Conservation (phyloP, 1,140 invertebrate species). For the Drosophila orena region DNA sequence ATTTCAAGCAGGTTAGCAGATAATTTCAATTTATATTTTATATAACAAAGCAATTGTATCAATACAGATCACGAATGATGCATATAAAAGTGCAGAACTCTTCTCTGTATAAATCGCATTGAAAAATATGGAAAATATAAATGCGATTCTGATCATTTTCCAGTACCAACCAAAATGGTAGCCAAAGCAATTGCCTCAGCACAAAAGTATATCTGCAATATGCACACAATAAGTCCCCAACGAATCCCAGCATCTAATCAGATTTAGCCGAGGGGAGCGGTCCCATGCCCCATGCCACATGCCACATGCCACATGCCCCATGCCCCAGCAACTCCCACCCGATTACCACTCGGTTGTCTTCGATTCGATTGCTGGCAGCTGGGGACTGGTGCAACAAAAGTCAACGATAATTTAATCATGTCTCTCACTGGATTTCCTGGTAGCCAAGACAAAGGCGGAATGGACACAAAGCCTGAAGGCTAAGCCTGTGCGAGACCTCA, state of each 20-base stretch:
- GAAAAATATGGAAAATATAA: neutral
- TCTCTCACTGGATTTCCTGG: slow-evolving; percentile 23
- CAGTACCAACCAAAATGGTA: slow-evolving; percentile 5
- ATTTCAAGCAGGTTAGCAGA: neutral
- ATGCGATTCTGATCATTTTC: slow-evolving; percentile 8
- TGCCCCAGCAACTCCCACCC: neutral
- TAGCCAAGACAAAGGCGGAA: slow-evolving; percentile 18
- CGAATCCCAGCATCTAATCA: slow-evolving; percentile 25
- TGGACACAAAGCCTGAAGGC: slow-evolving; percentile 37
- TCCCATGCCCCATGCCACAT: no score
- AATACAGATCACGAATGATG: neutral
- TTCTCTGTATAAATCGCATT: neutral
- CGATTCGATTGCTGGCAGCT: slow-evolving; percentile 37
- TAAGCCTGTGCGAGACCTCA: slow-evolving; percentile 29
- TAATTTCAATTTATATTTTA: no score
- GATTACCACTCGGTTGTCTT: slow-evolving; percentile 22
- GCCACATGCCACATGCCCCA: no score
- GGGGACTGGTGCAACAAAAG: slow-evolving; percentile 29
- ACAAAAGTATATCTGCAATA: slow-evolving; percentile 20
- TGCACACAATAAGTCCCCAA: slow-evolving; percentile 39
- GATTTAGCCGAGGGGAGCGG: slow-evolving; percentile 13
- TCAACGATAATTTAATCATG: slow-evolving; percentile 55
- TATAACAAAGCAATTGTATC: neutral
- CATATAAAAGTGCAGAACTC: neutral
- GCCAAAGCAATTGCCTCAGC: slow-evolving; percentile 22